Evolutionary conservation across 2,113 vertebrate species (phyloP).

Genomic region (Melanostigma gelatinosum): DNA sequence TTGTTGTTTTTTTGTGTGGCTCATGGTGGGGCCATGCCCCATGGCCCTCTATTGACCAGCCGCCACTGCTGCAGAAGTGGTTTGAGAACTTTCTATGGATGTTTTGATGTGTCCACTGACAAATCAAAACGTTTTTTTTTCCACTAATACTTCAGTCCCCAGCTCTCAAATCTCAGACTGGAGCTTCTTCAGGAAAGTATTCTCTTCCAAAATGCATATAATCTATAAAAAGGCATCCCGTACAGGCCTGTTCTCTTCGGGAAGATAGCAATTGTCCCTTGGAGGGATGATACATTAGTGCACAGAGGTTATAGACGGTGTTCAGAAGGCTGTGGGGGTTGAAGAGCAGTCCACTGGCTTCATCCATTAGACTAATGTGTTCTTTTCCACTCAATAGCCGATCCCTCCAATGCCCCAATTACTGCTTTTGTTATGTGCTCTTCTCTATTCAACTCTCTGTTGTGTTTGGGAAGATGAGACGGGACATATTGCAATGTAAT

Average conservation of each 20-base stretch:
- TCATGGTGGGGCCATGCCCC: too few relatives aligned
- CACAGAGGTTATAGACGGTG: conserved; percentile 47
- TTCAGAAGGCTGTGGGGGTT: conserved; percentile 50
- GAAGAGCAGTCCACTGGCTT: conserved; percentile 56
- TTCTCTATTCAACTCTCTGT: conserved; percentile 48
- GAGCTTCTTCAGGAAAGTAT: conserved; percentile 2
- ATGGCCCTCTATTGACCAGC: too few relatives aligned
- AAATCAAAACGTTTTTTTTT: neutral
- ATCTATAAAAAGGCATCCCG: conserved; percentile 36
- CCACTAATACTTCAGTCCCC: neutral
- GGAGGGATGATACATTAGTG: conserved; percentile 70
- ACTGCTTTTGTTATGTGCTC: conserved; percentile 47
- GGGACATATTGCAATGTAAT: conserved; percentile 17
- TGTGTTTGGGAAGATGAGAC: conserved; percentile 40
- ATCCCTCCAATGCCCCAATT: conserved; percentile 52
- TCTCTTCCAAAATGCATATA: conserved; percentile 28
- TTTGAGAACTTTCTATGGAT: neutral
- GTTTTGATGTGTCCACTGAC: neutral
- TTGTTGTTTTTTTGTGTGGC: too few relatives aligned
- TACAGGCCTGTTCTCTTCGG: conserved; percentile 11
- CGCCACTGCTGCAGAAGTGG: neutral
- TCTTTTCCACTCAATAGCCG: conserved; percentile 62
- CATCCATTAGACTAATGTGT: conserved; percentile 82
- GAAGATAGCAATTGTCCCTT: conserved; percentile 44
- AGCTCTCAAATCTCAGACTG: neutral